Evolutionary conservation across 2,797 vertebrate genomes (phyloP), one percentile per base, ranked within the genome.

Genomic region (Hafferia zeledoni): DNA sequence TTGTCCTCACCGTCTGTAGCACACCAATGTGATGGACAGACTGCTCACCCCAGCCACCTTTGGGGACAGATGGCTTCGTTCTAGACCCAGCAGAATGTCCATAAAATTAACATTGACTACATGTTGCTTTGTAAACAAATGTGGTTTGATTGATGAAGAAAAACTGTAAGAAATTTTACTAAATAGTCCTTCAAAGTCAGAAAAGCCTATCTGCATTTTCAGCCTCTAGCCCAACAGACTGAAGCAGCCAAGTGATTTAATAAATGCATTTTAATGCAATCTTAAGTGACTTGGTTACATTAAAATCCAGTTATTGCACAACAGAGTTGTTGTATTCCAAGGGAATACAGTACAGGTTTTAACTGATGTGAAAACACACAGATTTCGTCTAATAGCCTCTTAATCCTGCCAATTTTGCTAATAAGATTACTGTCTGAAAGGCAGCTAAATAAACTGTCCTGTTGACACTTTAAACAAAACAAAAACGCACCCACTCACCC

Each of bases 31-130:
- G 59, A 97, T 68, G 87, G 97, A 97, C 97, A 97, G 98, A 98
- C 77, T 82, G 86, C 87, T 93, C 94, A 90, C 77, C 87, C 79
- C 91, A 96, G 98, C 97, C 97, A 97, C 98, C 98, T 97, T 89
- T 98, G 97, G 97, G 98, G 98, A 98, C 97, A 97, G 96, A 97
- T 96, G 96, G 97, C 97, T 98, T 98, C 95, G 56, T 98, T 97
- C 97, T 94, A 96, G 97, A 97, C 97, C 83, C 97, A 97, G 98
- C 98, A 98, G 97, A 98, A 97, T 91, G 95, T 97, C 97, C 98
- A 97, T 98, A 98, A 99, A 98, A 98, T 99, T 98, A 99, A 98
- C 98, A 98, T 97, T 98, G 98, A 98, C 98, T 98, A 97, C 98
- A 98, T 97, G 98, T 98, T 98, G 97, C 98, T 98, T 96, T 94